A percentile compares a stretch with the other conserved stretches of the same genome.
phyloP scores from a whole-genome alignment of 2,888 invertebrate species.

The Liposcelis brunnea region DNA sequence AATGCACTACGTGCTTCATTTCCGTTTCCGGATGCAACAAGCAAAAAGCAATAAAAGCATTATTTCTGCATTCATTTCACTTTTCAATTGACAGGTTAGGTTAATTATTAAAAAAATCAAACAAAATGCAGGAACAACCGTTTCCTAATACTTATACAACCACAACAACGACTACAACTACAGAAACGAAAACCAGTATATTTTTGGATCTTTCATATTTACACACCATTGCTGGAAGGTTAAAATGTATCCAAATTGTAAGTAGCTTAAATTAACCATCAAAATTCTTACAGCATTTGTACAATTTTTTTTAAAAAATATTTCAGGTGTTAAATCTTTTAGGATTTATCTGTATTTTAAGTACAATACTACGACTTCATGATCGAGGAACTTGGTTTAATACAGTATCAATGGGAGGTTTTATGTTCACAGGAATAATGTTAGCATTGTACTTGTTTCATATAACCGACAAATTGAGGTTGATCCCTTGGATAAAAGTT shows the following conservation, averaged over 20 bases:
- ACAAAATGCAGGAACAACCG: constrained; percentile 32
- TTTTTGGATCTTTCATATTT: constrained; percentile 57
- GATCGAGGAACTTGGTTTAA: constrained; percentile 55
- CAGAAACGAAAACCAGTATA: constrained; percentile 41
- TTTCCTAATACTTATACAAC: constrained; percentile 62
- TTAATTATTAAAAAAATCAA: neutral
- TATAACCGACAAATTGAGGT: constrained; percentile 65
- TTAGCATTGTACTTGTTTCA: constrained; percentile 70
- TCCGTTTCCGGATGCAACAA: too few species aligned
- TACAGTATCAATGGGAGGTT: constrained; percentile 63
- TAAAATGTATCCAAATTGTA: constrained; percentile 62
- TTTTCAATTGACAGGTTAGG: neutral
- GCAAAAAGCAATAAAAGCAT: too few species aligned
- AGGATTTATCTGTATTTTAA: constrained; percentile 66
- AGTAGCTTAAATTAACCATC: constrained; percentile 26
- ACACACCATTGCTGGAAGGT: constrained; percentile 51
- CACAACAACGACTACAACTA: constrained; percentile 39
- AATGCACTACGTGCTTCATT: too few species aligned
- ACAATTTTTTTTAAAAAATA: constrained; percentile 18
- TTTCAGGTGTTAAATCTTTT: constrained; percentile 47
- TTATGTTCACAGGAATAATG: constrained; percentile 69
- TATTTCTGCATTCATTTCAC: too few species aligned
- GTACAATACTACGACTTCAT: constrained; percentile 33
- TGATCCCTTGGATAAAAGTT: constrained; percentile 72
- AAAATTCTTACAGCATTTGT: neutral